Evolutionary conservation across 2,888 invertebrate genomes (phyloP).

Genomic region (Melieria crassipennis): DNA sequence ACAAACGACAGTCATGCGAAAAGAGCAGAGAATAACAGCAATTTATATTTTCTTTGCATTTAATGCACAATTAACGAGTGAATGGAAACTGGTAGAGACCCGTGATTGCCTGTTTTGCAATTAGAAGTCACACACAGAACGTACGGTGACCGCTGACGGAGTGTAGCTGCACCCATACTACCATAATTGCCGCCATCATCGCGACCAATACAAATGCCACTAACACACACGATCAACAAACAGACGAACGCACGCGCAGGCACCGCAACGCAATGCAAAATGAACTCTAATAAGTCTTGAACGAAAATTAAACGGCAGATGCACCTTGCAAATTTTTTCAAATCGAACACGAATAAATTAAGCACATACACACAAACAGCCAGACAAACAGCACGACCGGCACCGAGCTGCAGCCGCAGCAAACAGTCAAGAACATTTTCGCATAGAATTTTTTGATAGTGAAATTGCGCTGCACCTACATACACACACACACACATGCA

Average conservation of each 20-base stretch:
- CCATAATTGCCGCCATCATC: not conserved
- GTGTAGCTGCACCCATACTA: not conserved
- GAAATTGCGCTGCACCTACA: conserved; percentile 10
- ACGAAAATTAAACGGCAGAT: too few relatives aligned
- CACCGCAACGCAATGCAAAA: not conserved
- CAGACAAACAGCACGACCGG: too few relatives aligned
- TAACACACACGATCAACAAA: not conserved
- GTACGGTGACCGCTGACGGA: too few relatives aligned
- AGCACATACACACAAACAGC: too few relatives aligned
- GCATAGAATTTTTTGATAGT: not conserved
- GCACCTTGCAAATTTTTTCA: too few relatives aligned
- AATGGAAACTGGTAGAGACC: conserved; percentile 8
- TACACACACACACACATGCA: conserved; percentile 3
- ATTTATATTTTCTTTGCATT: conserved; percentile 29
- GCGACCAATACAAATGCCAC: not conserved
- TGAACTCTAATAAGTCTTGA: too few relatives aligned
- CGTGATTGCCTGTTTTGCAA: conserved; percentile 20
- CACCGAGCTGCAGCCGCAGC: too few relatives aligned
- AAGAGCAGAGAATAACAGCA: not conserved
- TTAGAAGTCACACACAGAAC: conserved; percentile 14
- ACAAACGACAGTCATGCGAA: not conserved
- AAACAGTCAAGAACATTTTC: too few relatives aligned
- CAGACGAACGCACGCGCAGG: not conserved
- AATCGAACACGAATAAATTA: too few relatives aligned
- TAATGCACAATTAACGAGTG: conserved; percentile 19